Evolutionary conservation across 2,797 vertebrate genomes (phyloP).

Genomic region (Alectoris magna): DNA sequence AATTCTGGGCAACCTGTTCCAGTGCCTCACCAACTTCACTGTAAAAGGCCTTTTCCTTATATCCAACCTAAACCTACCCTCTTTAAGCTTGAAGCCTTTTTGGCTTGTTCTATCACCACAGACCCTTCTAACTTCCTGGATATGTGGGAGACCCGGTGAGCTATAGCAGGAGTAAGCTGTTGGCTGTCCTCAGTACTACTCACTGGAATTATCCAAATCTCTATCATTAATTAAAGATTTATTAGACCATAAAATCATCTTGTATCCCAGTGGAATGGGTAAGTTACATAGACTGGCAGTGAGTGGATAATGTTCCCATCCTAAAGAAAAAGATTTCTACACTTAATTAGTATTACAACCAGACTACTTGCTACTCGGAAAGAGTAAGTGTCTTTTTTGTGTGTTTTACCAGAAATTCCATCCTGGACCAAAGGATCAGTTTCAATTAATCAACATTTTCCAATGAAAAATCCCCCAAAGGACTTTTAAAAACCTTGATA

Average conservation of each 20-base stretch:
- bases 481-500: constrained; percentile 59
- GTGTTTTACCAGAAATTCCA: constrained; percentile 57
- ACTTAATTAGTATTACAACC: constrained; percentile 57
- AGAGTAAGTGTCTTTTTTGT: constrained; percentile 25
- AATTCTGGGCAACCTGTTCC: too few relatives aligned
- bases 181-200: constrained; percentile 9
- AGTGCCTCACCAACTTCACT: too few relatives aligned
- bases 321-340: constrained; percentile 57
- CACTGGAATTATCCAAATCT: constrained; percentile 25
- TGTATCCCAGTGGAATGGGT: constrained; percentile 6
- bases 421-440: constrained; percentile 35
- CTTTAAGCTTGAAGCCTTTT: too few relatives aligned
- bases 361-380: constrained; percentile 56
- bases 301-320: constrained; percentile 32
- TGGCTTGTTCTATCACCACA: too few relatives aligned
- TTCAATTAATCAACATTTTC: constrained; percentile 73
- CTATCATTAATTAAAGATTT: constrained; percentile 63
- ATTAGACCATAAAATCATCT: constrained; percentile 62
- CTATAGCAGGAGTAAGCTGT: neutral
- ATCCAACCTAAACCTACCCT: too few relatives aligned
- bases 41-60: too few relatives aligned
- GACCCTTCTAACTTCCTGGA: neutral
- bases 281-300: constrained; percentile 29
- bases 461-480: constrained; percentile 59
- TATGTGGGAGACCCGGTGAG: neutral